Percentiles rank a stretch among this genome's conserved stretches.
Conservation (phyloP, 2,113 vertebrate species). For the Pampusana beccarii region DNA sequence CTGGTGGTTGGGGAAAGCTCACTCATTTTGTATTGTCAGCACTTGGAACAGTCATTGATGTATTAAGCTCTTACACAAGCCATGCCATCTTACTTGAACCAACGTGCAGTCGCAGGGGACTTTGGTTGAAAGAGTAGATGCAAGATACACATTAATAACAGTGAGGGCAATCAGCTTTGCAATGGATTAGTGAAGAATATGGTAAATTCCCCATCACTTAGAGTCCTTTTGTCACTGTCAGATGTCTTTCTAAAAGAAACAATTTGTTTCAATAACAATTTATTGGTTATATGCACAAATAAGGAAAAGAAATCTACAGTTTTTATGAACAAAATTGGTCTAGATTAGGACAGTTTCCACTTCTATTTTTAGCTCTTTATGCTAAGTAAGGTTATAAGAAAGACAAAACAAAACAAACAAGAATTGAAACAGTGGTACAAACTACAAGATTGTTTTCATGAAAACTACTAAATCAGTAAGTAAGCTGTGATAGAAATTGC, state of each 20-base stretch:
- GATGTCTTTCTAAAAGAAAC: slow-evolving; percentile 25
- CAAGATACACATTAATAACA: slow-evolving; percentile 47
- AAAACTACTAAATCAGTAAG: not conserved
- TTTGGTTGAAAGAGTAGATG: slow-evolving; percentile 35
- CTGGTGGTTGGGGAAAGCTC: slow-evolving; percentile 46
- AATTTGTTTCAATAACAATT: slow-evolving; percentile 4
- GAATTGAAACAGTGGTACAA: not conserved
- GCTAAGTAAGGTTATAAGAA: not conserved
- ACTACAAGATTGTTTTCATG: not conserved
- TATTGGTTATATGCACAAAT: slow-evolving; percentile 14
- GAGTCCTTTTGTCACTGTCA: slow-evolving; percentile 48
- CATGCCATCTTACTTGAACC: slow-evolving; percentile 54
- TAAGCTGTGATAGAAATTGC: not conserved
- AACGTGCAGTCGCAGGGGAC: slow-evolving; percentile 14
- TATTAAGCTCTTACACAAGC: slow-evolving; percentile 64
- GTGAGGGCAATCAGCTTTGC: slow-evolving; percentile 40
- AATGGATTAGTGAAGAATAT: slow-evolving; percentile 23
- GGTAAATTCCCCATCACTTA: slow-evolving; percentile 18
- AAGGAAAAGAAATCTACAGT: not conserved
- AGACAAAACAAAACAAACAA: not conserved
- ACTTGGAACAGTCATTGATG: slow-evolving; percentile 54
- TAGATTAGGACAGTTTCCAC: not conserved
- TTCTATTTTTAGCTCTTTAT: slow-evolving; percentile 4
- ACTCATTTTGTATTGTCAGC: slow-evolving; percentile 64
- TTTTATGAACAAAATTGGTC: slow-evolving; percentile 1